Evolutionary conservation across 2,797 vertebrate genomes (phyloP), one percentile per base, ranked within the genome.

Genomic region (Phrynocephalus guinanensis): DNA sequence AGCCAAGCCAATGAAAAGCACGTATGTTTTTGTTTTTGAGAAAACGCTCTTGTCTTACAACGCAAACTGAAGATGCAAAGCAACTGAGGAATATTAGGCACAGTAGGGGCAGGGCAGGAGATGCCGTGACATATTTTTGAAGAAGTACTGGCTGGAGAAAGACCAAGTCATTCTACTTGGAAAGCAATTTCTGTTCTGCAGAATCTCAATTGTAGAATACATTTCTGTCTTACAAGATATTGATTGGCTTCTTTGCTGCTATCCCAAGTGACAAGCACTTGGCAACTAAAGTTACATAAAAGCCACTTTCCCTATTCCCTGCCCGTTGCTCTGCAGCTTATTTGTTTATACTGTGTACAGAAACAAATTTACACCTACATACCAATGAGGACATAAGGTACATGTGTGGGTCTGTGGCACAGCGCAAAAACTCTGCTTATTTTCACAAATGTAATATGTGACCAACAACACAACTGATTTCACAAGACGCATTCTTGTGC

Each of bases 281-380:
- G 67, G n/a, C 71, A 79, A 26, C n/a, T 67, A 33, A 79, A 33
- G 66, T 73, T 52, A 15, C 84, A 79, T 73, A 84, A 72, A 88
- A 72, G 20, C 52, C 28, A 38, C 16, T 73, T 79, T 84, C 56
- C 13, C 24, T 60, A 44, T 18, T 48, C 22, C 28, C 60, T 68
- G 26, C 66, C n/a, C 71, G 44, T 24, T 18, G 15, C 33, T 28
- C 22, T 26, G 50, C 15, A 76, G 44, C 83, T 68, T 67, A 52
- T 76, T 77, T 85, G 30, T 79, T 87, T 85, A 79, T 26, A 78
- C 18, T 75, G 72, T 75, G 33, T 33, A 50, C 22, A 77, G 44
- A 50, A 56, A 56, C 52, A 56, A 70, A 33, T 76, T 48, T 20
- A 76, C 33, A 48, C 38, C 20, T 10, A 44, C 38, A 9, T 44